These are phyloP conservation scores for Torymus aiolomorphi DNA, from an alignment of 2,888 invertebrate species.

Conservation along the genomic window DNA sequence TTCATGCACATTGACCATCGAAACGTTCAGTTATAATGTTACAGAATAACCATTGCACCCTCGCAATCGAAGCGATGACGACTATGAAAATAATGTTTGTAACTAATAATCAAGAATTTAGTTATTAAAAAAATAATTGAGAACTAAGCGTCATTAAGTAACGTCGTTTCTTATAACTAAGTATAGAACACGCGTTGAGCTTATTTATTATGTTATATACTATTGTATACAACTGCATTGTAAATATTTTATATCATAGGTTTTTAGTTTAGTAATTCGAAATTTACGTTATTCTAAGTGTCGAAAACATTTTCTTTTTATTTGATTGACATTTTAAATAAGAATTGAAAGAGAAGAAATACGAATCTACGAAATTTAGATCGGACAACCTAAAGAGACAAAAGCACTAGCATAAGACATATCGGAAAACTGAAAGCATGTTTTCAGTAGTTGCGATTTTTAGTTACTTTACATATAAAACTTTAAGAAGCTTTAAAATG, in stretches of 20 bases:
- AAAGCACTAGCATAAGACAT: neutral
- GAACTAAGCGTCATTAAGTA: constrained; percentile 28
- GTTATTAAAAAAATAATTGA: constrained; percentile 44
- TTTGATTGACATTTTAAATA: constrained; percentile 33
- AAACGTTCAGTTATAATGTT: constrained; percentile 48
- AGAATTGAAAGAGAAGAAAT: constrained; percentile 38
- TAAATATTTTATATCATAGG: constrained; percentile 64
- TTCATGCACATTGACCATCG: constrained; percentile 48
- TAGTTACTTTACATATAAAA: neutral
- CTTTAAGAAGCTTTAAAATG: no score
- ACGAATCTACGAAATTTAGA: neutral
- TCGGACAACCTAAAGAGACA: no score
- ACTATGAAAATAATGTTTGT: constrained; percentile 44
- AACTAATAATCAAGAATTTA: constrained; percentile 50
- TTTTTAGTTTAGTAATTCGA: constrained; percentile 47
- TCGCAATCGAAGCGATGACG: constrained; percentile 25
- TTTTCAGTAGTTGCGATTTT: no score
- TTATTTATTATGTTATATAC: constrained; percentile 72
- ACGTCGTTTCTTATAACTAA: constrained; percentile 43
- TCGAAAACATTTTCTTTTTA: constrained; percentile 46
- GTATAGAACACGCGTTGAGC: constrained; percentile 69
- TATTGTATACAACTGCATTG: constrained; percentile 67
- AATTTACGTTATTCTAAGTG: constrained; percentile 33
- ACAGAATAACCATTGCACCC: constrained; percentile 45
- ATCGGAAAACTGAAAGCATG: constrained; percentile 6